Evolutionary conservation across 2,113 vertebrate species (phyloP).

Genomic region (Silurus meridionalis): DNA sequence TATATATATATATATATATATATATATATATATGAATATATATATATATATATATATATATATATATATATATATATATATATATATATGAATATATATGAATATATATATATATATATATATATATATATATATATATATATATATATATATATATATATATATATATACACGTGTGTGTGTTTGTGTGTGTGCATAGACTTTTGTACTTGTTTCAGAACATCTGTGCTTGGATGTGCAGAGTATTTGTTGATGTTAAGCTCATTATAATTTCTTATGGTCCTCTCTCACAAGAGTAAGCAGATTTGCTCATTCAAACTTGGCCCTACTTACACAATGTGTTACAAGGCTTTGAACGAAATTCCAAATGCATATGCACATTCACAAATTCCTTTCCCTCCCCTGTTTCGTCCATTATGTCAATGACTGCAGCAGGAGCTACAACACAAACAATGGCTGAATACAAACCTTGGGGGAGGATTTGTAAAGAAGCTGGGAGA

Average conservation of each 20-base stretch:
- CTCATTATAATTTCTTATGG: slow-evolving; percentile 49
- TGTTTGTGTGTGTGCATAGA: neutral
- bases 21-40: too few relatives aligned
- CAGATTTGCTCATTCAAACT: slow-evolving; percentile 42
- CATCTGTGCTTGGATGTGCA: neutral
- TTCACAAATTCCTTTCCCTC: slow-evolving; percentile 46
- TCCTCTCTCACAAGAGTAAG: slow-evolving; percentile 24
- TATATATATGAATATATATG: too few relatives aligned
- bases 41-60: too few relatives aligned
- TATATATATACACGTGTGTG: too few relatives aligned
- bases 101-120: too few relatives aligned
- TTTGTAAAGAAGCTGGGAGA: slow-evolving; percentile 45
- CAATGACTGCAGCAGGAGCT: slow-evolving; percentile 49
- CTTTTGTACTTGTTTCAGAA: neutral
- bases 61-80: too few relatives aligned
- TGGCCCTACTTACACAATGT: slow-evolving; percentile 45
- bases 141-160: too few relatives aligned
- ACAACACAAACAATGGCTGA: slow-evolving; percentile 56
- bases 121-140: too few relatives aligned
- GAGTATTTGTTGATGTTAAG: slow-evolving; percentile 22
- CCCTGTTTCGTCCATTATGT: slow-evolving; percentile 45
- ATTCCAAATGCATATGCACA: slow-evolving; percentile 50
- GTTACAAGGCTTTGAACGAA: slow-evolving; percentile 47
- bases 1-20: too few relatives aligned
- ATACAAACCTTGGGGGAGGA: slow-evolving; percentile 50